phyloP scores from a whole-genome alignment of 2,113 vertebrate genomes.

The Salvator merianae region DNA sequence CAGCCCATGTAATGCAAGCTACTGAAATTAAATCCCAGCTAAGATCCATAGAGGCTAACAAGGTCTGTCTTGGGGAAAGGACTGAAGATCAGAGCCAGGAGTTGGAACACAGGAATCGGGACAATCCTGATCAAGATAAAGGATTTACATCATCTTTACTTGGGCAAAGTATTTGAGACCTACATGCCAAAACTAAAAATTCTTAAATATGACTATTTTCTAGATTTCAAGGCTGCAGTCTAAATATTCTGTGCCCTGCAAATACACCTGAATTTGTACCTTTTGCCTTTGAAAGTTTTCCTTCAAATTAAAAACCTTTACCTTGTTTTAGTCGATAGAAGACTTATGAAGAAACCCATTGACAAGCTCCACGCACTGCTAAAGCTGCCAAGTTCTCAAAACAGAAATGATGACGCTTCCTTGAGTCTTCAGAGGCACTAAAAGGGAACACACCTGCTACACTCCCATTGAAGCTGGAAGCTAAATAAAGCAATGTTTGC shows the following conservation, averaged over 20 bases:
- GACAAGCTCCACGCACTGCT: not conserved
- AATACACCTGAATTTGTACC: not conserved
- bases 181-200: not conserved
- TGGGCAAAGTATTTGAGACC: not conserved
- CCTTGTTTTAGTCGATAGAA: not conserved
- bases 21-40: not conserved
- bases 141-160: not conserved
- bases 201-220: not conserved
- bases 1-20: no score
- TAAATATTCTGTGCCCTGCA: not conserved
- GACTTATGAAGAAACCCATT: not conserved
- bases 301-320: not conserved
- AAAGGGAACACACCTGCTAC: not conserved
- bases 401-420: not conserved
- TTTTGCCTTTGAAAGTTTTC: not conserved
- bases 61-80: not conserved
- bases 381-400: not conserved
- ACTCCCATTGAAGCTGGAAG: no score
- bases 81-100: not conserved
- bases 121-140: not conserved
- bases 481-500: no score
- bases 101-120: not conserved
- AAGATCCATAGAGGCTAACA: not conserved
- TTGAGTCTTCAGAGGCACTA: not conserved
- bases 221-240: not conserved